A percentile compares a stretch with the other conserved stretches of the same genome.
Evolutionary conservation across 2,797 vertebrate species (phyloP).

Genomic region (Mus caroli): DNA sequence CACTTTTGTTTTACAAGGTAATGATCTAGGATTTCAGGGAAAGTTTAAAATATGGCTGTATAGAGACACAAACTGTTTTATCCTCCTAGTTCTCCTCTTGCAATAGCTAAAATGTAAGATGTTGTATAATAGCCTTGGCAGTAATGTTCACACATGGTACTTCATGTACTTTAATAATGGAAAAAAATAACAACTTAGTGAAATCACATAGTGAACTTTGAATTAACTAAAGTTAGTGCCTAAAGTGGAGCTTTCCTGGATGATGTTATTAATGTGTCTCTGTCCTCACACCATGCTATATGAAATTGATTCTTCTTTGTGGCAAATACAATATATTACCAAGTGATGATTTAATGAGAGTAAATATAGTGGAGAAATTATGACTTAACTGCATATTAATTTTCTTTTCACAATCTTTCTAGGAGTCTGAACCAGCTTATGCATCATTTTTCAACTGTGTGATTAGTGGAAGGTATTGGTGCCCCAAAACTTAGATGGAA

Average conservation of each 20-base stretch:
- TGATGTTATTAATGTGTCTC: conserved; percentile 17
- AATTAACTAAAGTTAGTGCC: conserved; percentile 45
- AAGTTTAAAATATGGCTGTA: not conserved
- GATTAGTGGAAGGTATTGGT: not conserved
- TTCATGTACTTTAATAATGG: conserved; percentile 41
- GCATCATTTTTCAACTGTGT: not conserved
- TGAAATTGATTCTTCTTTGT: conserved; percentile 13
- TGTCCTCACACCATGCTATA: not conserved
- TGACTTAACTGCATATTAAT: not conserved
- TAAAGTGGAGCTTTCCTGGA: conserved; percentile 29
- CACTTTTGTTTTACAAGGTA: not conserved
- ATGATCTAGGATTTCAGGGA: not conserved
- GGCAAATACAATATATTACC: not conserved
- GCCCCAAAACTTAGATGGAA: not conserved
- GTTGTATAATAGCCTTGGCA: not conserved
- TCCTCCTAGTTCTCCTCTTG: not conserved
- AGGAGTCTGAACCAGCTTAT: not conserved
- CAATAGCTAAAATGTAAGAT: not conserved
- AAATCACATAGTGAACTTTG: conserved; percentile 9
- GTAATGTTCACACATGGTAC: conserved; percentile 30
- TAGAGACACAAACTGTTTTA: not conserved
- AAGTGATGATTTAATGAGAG: not conserved
- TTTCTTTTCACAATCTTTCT: not conserved
- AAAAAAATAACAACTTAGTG: conserved; percentile 38
- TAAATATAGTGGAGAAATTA: not conserved